phyloP scores from a whole-genome alignment of 2,113 vertebrate species.

The Boleophthalmus pectinirostris region DNA sequence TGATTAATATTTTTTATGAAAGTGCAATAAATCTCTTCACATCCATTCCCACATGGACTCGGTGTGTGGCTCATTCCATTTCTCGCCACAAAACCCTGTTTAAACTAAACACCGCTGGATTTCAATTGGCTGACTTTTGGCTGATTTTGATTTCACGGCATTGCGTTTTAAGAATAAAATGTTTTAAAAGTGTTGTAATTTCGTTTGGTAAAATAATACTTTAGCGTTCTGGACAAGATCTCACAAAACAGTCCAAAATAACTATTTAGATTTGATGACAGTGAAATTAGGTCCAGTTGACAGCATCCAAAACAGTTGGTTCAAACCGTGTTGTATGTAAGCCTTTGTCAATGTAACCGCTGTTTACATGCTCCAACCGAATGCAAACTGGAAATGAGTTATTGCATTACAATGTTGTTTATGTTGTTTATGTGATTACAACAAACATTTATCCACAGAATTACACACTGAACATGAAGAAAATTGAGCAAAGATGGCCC shows the following conservation, averaged over 20 bases:
- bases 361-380: not conserved
- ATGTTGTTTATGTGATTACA: not conserved
- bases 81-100: conserved; percentile 40
- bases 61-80: conserved; percentile 36
- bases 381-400: not conserved
- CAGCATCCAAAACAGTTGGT: conserved; percentile 8
- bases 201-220: conserved; percentile 37
- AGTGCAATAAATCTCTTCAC: too few relatives aligned
- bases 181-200: conserved; percentile 25
- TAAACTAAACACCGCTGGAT: conserved; percentile 39
- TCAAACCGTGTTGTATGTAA: not conserved
- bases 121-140: conserved; percentile 41
- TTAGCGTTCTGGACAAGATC: conserved; percentile 36
- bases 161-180: conserved; percentile 41
- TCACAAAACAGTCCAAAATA: not conserved
- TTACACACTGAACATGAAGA: conserved; percentile 5
- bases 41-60: conserved; percentile 22
- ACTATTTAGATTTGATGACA: not conserved
- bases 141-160: conserved; percentile 13
- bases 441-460: not conserved
- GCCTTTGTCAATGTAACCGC: not conserved
- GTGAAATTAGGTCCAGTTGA: not conserved
- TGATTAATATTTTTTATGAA: too few relatives aligned
- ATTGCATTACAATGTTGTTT: not conserved
- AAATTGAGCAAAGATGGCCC: not conserved